Percentiles rank a stretch among this genome's conserved stretches.
Conservation (phyloP, 23 tunicate species). For the Botrylloides violaceus region DNA sequence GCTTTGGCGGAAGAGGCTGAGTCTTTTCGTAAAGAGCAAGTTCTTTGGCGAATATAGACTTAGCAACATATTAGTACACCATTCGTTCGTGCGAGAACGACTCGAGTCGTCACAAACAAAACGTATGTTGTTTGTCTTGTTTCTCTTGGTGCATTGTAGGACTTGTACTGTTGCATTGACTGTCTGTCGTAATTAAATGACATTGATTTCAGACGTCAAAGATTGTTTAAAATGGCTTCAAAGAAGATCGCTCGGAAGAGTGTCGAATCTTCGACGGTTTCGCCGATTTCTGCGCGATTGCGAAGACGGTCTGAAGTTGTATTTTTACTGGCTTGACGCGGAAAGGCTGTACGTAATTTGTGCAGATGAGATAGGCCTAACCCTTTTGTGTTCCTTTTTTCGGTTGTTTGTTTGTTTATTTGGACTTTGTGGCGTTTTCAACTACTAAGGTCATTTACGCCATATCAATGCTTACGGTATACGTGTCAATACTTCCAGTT, state of each 20-base stretch:
- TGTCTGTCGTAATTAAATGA: background rate
- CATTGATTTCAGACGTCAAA: background rate
- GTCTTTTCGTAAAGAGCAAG: slow-evolving; percentile 32
- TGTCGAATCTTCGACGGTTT: slow-evolving; percentile 44
- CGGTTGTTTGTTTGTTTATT: too few relatives aligned
- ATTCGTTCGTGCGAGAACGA: slow-evolving; percentile 21
- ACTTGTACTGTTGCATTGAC: too few relatives aligned
- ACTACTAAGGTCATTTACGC: too few relatives aligned
- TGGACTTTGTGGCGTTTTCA: too few relatives aligned
- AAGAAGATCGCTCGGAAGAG: slow-evolving; percentile 49
- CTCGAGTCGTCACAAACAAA: background rate
- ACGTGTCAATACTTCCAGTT: too few relatives aligned
- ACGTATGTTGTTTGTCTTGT: slow-evolving; percentile 25
- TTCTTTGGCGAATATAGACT: slow-evolving; percentile 42
- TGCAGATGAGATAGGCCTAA: too few relatives aligned
- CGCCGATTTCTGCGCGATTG: slow-evolving; percentile 35
- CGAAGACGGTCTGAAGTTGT: slow-evolving; percentile 36
- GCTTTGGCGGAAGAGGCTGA: slow-evolving; percentile 67
- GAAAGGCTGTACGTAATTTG: slow-evolving; percentile 46
- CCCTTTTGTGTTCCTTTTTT: too few relatives aligned
- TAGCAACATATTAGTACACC: slow-evolving; percentile 17
- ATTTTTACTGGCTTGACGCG: slow-evolving; percentile 63
- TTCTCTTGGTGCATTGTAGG: too few relatives aligned
- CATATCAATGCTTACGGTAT: too few relatives aligned
- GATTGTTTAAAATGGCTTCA: slow-evolving; percentile 39